phyloP scores from a whole-genome alignment of 2,888 invertebrate genomes.

The Candidula unifasciata region DNA sequence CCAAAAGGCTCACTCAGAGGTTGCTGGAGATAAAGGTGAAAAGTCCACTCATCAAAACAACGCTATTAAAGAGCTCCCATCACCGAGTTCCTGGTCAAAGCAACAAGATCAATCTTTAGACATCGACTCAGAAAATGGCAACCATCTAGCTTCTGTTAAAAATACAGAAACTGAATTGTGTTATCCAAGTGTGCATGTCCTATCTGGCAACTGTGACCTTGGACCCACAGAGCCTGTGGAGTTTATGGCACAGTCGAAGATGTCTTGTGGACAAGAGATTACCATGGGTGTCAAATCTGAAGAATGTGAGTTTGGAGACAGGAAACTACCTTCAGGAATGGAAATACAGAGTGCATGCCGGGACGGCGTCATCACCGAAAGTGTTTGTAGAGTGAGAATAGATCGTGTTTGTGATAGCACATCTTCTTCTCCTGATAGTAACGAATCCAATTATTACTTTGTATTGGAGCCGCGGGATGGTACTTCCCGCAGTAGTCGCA shows the following conservation, averaged over 20 bases:
- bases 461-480: conserved; percentile 6
- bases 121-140: background rate
- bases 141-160: background rate
- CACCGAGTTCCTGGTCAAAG: background rate
- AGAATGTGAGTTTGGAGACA: background rate
- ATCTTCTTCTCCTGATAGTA: background rate
- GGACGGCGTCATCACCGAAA: background rate
- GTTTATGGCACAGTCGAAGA: too few relatives aligned
- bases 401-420: background rate
- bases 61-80: too few relatives aligned
- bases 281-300: background rate
- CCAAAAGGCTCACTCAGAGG: background rate
- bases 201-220: too few relatives aligned
- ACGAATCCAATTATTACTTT: conserved; percentile 16
- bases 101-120: background rate
- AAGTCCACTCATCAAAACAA: too few relatives aligned
- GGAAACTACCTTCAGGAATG: background rate
- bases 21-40: background rate
- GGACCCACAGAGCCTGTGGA: too few relatives aligned
- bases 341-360: background rate
- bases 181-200: too few relatives aligned
- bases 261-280: too few relatives aligned
- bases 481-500: background rate
- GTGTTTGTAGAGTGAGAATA: background rate
- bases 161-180: background rate